Evolutionary conservation across 1,140 invertebrate genomes (phyloP).

Genomic region (Magallana ariakensis): DNA sequence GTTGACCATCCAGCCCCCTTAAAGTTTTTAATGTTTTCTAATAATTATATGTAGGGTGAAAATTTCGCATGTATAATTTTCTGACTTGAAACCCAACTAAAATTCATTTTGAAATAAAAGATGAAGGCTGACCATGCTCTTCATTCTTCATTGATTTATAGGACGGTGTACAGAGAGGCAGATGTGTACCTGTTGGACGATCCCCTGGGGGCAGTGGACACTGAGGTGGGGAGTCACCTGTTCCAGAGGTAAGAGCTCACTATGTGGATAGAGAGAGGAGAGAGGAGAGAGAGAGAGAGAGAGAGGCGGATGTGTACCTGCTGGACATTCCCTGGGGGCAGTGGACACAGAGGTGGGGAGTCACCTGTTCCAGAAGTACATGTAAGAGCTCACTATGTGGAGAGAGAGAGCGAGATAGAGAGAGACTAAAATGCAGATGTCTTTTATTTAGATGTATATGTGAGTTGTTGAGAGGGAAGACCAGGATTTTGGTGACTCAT

Average conservation of each 20-base stretch:
- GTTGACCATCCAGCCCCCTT: too few species aligned
- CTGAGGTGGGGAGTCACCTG: conserved; percentile 88
- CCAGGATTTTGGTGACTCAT: conserved; percentile 89
- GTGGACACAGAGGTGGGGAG: conserved; percentile 89
- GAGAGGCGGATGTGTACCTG: conserved; percentile 87
- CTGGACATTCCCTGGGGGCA: conserved; percentile 89
- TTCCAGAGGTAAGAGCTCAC: conserved; percentile 81
- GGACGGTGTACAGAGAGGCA: conserved; percentile 88
- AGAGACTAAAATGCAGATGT: neutral
- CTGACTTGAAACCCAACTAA: too few species aligned
- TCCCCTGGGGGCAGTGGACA: conserved; percentile 89
- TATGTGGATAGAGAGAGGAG: too few species aligned
- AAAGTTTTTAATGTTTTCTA: too few species aligned
- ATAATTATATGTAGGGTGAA: too few species aligned
- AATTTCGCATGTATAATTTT: too few species aligned
- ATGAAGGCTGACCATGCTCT: neutral
- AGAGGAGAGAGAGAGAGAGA: conserved; percentile 49
- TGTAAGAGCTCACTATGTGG: conserved; percentile 55
- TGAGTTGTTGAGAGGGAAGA: conserved; percentile 86
- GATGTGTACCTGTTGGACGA: conserved; percentile 90
- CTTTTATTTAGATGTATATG: conserved; percentile 77
- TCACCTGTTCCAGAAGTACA: conserved; percentile 85
- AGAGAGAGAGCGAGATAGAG: too few species aligned
- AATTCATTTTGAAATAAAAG: too few species aligned
- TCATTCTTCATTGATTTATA: conserved; percentile 42